A percentile compares a stretch with the other conserved stretches of the same genome.
phyloP scores from a whole-genome alignment of 1,140 invertebrate species.

The Tetraneura akinire region DNA sequence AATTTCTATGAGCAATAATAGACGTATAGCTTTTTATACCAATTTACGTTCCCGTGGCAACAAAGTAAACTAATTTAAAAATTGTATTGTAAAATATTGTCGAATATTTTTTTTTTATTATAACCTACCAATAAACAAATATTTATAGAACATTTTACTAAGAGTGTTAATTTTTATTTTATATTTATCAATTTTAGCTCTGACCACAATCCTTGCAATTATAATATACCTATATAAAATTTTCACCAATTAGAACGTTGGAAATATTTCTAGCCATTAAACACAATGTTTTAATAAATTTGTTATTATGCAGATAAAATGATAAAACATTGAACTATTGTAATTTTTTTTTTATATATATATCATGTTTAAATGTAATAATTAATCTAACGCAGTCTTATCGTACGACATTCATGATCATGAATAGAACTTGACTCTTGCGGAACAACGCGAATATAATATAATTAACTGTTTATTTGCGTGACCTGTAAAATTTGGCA shows the following conservation, averaged over 20 bases:
- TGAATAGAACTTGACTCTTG: background rate
- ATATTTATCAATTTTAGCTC: background rate
- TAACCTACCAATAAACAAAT: conserved; percentile 46
- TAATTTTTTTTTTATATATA: conserved; percentile 1
- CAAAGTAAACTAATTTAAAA: conserved; percentile 34
- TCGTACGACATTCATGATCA: too few species aligned
- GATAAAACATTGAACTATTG: background rate
- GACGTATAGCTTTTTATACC: conserved; percentile 50
- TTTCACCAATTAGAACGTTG: background rate
- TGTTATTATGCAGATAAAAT: background rate
- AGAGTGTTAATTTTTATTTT: background rate
- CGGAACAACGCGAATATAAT: conserved; percentile 10
- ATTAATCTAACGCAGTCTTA: background rate
- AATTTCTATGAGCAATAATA: conserved; percentile 37
- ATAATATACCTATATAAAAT: background rate
- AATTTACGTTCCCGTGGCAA: conserved; percentile 50
- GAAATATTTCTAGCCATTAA: background rate
- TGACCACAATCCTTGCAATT: background rate
- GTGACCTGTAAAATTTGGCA: background rate
- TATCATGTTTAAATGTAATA: conserved; percentile 10
- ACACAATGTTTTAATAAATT: background rate
- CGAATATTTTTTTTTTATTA: conserved; percentile 48
- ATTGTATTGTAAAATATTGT: conserved; percentile 48
- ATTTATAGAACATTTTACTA: conserved; percentile 48
- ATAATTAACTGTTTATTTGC: background rate